These are phyloP conservation scores for Pseudocheirus occidentalis DNA, from an alignment of 2,797 vertebrate genomes.

Conservation along the genomic window DNA sequence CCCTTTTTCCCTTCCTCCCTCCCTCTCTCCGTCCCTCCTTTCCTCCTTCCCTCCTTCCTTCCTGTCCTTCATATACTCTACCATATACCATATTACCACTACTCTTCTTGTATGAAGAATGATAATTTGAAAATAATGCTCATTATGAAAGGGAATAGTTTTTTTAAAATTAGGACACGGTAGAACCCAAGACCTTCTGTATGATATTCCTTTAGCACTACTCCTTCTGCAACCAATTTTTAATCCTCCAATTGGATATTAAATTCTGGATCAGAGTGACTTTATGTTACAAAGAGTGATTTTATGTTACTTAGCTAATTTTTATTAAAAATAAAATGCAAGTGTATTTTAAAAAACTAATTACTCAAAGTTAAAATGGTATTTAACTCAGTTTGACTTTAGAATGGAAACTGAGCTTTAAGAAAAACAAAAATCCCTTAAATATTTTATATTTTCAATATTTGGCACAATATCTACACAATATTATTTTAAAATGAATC, in stretches of 20 bases:
- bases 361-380: slow-evolving; percentile 33
- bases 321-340: slow-evolving; percentile 34
- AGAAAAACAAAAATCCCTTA: slow-evolving; percentile 22
- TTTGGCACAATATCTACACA: background rate
- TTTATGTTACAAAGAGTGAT: background rate
- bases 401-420: background rate
- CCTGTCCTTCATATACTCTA: background rate
- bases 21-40: background rate
- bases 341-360: slow-evolving; percentile 45
- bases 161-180: background rate
- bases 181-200: background rate
- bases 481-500: slow-evolving; percentile 18
- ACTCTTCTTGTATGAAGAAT: background rate
- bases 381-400: slow-evolving; percentile 17
- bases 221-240: background rate
- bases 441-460: slow-evolving; percentile 28
- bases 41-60: background rate
- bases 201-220: background rate
- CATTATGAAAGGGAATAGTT: background rate
- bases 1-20: background rate
- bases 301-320: slow-evolving; percentile 15
- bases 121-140: background rate
- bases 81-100: too few relatives aligned
- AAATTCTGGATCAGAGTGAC: background rate
- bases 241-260: background rate